Evolutionary conservation across 2,113 vertebrate genomes (phyloP).

Genomic region (Ciconia maguari): DNA sequence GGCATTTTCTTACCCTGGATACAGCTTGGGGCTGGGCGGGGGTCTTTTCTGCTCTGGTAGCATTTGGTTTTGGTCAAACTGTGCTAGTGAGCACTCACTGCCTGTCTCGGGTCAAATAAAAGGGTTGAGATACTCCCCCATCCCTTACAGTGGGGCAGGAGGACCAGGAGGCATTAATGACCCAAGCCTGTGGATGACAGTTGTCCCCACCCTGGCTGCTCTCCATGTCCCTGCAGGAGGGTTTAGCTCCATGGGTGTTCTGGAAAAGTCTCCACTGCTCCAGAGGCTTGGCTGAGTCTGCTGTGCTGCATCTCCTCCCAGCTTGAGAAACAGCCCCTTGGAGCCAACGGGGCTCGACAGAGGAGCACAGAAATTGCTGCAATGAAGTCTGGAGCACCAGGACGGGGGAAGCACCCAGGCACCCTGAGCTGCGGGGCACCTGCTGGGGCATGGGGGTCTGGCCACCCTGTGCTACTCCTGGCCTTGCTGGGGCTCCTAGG

Average conservation of each 20-base stretch:
- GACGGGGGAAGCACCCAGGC: fast-evolving
- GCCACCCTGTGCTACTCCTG: fast-evolving
- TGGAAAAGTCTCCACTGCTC: not conserved
- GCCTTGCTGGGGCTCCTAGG: not conserved
- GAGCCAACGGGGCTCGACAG: fast-evolving
- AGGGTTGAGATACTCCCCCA: not conserved
- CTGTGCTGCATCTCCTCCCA: not conserved
- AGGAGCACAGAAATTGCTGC: not conserved
- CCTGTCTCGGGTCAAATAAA: not conserved
- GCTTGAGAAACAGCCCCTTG: not conserved
- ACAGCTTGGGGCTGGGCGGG: too few species aligned
- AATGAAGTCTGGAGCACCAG: not conserved
- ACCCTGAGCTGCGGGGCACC: not conserved
- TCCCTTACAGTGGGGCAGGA: not conserved
- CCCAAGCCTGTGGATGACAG: not conserved
- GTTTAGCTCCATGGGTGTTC: not conserved
- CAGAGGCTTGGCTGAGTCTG: not conserved
- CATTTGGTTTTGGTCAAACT: not conserved
- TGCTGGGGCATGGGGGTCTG: fast-evolving
- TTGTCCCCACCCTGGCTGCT: not conserved
- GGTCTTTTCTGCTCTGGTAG: not conserved
- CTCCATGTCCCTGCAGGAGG: fast-evolving
- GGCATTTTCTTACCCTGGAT: not conserved
- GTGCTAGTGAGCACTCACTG: fast-evolving
- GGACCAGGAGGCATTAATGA: not conserved